Evolutionary conservation across 2,888 invertebrate genomes (phyloP).

Genomic region (Venusia cambrica): DNA sequence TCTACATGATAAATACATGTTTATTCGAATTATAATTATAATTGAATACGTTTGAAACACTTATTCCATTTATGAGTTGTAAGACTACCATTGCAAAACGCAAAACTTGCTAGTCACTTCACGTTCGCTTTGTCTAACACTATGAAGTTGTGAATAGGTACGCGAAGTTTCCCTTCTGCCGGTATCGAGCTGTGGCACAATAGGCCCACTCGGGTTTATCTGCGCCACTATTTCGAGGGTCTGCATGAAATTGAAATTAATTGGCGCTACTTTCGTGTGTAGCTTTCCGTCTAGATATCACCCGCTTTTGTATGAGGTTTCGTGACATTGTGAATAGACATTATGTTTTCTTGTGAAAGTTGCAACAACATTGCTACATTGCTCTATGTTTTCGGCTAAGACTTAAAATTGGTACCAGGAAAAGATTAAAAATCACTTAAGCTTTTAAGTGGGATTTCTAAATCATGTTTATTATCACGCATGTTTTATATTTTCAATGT

Average conservation of each 20-base stretch:
- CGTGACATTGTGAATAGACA: constrained; percentile 1
- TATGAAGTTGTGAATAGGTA: constrained; percentile 17
- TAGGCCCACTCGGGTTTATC: constrained; percentile 8
- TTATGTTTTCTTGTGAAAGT: neutral
- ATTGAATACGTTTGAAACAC: too few relatives aligned
- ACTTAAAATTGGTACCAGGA: too few relatives aligned
- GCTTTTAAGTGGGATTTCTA: too few relatives aligned
- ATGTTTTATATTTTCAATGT: too few relatives aligned
- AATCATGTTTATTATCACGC: too few relatives aligned
- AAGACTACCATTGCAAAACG: constrained; percentile 1
- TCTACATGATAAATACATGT: too few relatives aligned
- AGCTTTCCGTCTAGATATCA: constrained; percentile 11
- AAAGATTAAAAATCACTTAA: too few relatives aligned
- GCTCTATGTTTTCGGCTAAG: too few relatives aligned
- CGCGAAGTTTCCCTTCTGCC: constrained; percentile 14
- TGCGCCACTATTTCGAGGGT: constrained; percentile 16
- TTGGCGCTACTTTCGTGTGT: constrained; percentile 21
- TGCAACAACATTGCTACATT: too few relatives aligned
- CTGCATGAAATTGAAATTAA: constrained; percentile 23
- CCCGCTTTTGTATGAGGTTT: constrained; percentile 12
- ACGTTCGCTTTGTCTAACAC: constrained; percentile 13
- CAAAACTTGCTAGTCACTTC: constrained; percentile 9
- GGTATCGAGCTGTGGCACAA: constrained; percentile 15
- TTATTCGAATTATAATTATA: too few relatives aligned
- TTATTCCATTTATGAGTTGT: neutral